Evolutionary conservation across 2,888 invertebrate genomes (phyloP).

Genomic region (Epirrita christyi): DNA sequence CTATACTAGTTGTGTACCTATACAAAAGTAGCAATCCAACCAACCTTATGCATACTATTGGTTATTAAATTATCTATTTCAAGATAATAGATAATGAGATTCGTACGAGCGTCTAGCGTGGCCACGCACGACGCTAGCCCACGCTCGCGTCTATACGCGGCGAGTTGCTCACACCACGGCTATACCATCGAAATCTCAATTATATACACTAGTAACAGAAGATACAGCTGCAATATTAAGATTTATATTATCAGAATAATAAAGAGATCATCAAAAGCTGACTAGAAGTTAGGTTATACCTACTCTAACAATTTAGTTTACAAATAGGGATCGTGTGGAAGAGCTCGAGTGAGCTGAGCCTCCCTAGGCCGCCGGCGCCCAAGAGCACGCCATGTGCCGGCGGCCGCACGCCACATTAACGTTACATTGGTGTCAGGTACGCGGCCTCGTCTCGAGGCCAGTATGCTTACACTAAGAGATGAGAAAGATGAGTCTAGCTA

Average conservation of each 20-base stretch:
- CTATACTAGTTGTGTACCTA: slow-evolving; percentile 85
- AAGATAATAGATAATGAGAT: slow-evolving; percentile 67
- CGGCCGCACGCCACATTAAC: slow-evolving; percentile 46
- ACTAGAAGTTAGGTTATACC: slow-evolving; percentile 80
- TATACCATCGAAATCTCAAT: slow-evolving; percentile 69
- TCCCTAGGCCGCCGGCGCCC: slow-evolving; percentile 23
- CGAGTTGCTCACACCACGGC: slow-evolving; percentile 43
- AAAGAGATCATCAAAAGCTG: slow-evolving; percentile 81
- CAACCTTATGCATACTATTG: slow-evolving; percentile 81
- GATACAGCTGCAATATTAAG: slow-evolving; percentile 68
- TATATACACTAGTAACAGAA: slow-evolving; percentile 71
- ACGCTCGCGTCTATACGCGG: slow-evolving; percentile 37
- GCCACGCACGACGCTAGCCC: slow-evolving; percentile 39
- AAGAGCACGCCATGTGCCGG: slow-evolving; percentile 20
- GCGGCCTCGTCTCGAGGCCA: slow-evolving; percentile 68
- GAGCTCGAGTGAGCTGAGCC: slow-evolving; percentile 21
- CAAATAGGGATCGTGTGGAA: slow-evolving; percentile 36
- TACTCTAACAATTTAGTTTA: slow-evolving; percentile 74
- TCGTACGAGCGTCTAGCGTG: slow-evolving; percentile 41
- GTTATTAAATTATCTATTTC: slow-evolving; percentile 80
- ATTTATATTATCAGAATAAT: slow-evolving; percentile 71
- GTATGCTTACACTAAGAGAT: slow-evolving; percentile 65
- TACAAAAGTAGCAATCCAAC: slow-evolving; percentile 83
- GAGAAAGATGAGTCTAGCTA: slow-evolving; percentile 71
- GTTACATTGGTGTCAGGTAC: slow-evolving; percentile 79